Evolutionary conservation across 2,888 invertebrate species (phyloP).

Genomic region (Ochropleura leucogaster): DNA sequence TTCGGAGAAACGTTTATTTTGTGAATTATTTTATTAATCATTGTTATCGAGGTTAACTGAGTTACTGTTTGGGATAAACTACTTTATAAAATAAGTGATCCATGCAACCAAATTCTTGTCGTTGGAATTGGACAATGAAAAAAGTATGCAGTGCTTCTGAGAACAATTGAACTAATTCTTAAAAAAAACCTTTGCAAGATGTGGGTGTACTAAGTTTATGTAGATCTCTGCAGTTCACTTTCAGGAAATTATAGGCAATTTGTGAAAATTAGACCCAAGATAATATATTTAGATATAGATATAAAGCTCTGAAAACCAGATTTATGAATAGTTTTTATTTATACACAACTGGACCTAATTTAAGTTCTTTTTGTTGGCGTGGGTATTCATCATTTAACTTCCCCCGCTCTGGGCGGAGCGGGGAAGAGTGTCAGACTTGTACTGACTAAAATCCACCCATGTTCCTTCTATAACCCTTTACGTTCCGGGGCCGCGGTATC

Average conservation of each 20-base stretch:
- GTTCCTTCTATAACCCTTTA: no score
- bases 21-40: constrained; percentile 48
- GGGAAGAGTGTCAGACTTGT: no score
- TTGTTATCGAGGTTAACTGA: constrained; percentile 26
- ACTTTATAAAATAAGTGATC: constrained; percentile 10
- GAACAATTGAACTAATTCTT: neutral
- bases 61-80: constrained; percentile 14
- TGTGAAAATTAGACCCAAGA: neutral
- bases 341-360: no score
- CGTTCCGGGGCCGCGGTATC: no score
- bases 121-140: neutral
- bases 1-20: constrained; percentile 56
- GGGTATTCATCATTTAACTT: no score
- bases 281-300: neutral
- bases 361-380: no score
- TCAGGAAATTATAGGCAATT: neutral
- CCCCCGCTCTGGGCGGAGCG: no score
- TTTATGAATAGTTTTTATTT: neutral
- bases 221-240: neutral
- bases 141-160: neutral
- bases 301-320: neutral
- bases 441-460: no score
- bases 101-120: neutral
- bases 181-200: neutral
- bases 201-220: neutral